Evolutionary conservation across 2,797 vertebrate species (phyloP), one percentile per base, ranked within the genome.

Genomic region (Bufotes viridis): DNA sequence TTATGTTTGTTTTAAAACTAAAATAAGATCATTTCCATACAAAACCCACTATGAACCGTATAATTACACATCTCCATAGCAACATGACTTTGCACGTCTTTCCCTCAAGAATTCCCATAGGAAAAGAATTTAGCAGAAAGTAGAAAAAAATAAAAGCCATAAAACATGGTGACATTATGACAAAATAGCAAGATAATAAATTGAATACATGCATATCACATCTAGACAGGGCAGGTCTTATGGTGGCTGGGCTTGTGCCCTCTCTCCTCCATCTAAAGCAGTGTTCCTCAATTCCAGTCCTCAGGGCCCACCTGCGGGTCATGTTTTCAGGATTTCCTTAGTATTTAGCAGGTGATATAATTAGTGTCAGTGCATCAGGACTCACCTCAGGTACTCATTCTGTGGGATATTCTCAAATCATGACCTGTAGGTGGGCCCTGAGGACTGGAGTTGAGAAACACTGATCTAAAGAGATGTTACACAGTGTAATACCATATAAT

Each of bases 51-150:
- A 29, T 12, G 29, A 81, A 81, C 58, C 78, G 12, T 63, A 81
- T 81, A 81, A 81, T 61, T 81, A 81, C 58, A 13, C 15, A 60
- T 61, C 78, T 20, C 78, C 26, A 61, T 61, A 81, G 58, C 57
- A 81, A 81, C 58, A 63, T 34, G 18, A 20, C 55, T 34, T 18
- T 60, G 17, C 29, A 20, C 8, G 42, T 42, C 58, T 60, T 65
- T 49, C 34, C 11, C 2, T 49, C 0, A 9, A 10, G 29, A 65
- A 42, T 34, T 63, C 18, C 34, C 60, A 63, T 12, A 63, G 65
- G 60, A 63, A 17, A 49, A 81, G 60, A 49, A 65, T 60, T 58
- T 42, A 42, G 42, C 6, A 42, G 15, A 26, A 42, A 81, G 12
- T 12, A 34, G 49, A 55, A 55, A 24, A 78, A 24, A 78, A 78